A percentile compares a stretch with the other conserved stretches of the same genome.
Conservation (phyloP, 1,140 invertebrate species). For the Cataglyphis hispanica region DNA sequence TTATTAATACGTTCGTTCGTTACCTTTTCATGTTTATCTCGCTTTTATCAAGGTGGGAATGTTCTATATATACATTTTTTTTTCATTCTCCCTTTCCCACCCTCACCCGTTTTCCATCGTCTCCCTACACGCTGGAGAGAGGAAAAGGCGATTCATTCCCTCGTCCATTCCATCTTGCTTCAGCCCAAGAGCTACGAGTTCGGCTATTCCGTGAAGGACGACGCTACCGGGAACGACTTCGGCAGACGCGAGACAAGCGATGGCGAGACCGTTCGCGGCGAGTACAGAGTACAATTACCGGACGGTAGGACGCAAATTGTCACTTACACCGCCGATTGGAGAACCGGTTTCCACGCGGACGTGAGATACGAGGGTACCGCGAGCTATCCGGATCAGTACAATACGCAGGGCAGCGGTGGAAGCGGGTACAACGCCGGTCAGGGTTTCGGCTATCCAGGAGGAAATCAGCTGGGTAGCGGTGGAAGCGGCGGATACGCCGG, state of each 20-base stretch:
- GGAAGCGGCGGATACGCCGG: slow-evolving; percentile 20
- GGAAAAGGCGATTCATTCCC: background rate
- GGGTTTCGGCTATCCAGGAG: slow-evolving; percentile 67
- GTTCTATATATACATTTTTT: background rate
- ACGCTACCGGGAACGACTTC: slow-evolving; percentile 91
- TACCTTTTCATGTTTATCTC: slow-evolving; percentile 38
- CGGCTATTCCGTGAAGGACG: slow-evolving; percentile 92
- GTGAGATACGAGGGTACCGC: slow-evolving; percentile 92
- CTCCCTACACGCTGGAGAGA: background rate
- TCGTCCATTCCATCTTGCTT: background rate
- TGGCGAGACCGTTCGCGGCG: slow-evolving; percentile 90
- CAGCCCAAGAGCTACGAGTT: slow-evolving; percentile 93
- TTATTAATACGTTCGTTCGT: slow-evolving; percentile 28
- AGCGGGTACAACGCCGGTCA: slow-evolving; percentile 72
- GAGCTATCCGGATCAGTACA: slow-evolving; percentile 88
- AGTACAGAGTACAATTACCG: slow-evolving; percentile 91
- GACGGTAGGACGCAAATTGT: slow-evolving; percentile 91
- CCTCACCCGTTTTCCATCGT: background rate
- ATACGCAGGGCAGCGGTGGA: slow-evolving; percentile 79
- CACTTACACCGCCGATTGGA: slow-evolving; percentile 92
- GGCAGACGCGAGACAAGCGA: slow-evolving; percentile 90
- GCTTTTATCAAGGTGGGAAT: background rate
- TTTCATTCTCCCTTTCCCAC: no score
- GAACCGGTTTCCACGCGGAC: slow-evolving; percentile 93
- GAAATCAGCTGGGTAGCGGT: slow-evolving; percentile 72